Evolutionary conservation across 1,140 invertebrate genomes (phyloP), one percentile per base, ranked within the genome.

Genomic region (Calycopis cecrops): DNA sequence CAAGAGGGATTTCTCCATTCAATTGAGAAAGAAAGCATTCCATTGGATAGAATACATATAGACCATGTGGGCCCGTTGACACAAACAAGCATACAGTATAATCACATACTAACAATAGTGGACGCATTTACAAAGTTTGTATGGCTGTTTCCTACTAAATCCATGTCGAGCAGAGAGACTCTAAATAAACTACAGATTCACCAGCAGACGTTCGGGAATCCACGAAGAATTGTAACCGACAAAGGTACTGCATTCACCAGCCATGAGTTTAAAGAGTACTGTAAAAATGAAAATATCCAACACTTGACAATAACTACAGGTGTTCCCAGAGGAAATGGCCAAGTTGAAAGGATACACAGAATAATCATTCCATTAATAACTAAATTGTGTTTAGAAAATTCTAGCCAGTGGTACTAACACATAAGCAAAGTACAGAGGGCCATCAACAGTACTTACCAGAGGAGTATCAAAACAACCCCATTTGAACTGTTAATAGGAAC

Each of bases 121-220:
- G 35, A 37, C 35, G 35, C 2, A 3, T 37, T 37, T 37, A 37
- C 35, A 0, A 87, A 88, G 48, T 88, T 85, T 63, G 57, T 62
- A 1, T 82, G 73, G 69, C 11, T 88, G 37, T 82, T 74, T 54
- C 62, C 79, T 1, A 67, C 73, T 8, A 81, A 77, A 28, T 62
- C 63, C 0, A 76, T 72, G 1, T 69, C 69, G 3, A 55, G 69
- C 0, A 53, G 59, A 44, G 71, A 78, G 55, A 68, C 62, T 0
- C 63, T 85, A 17, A 40, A 65, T 6, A 75, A 67, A 52, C 50
- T 79, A 9, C 40, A 35, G 9, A 56, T 68, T 10, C 52, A 61
- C 72, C 68, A 65, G 12, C 61, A 63, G 49, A 10, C n/a, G 35
- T 37, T 11, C 12, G 35, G 35, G 10, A 37, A 37, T n/a, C 35